Base-by-base conservation (phyloP, 2,888 invertebrate genomes). In the Thymelicus lineola region DNA sequence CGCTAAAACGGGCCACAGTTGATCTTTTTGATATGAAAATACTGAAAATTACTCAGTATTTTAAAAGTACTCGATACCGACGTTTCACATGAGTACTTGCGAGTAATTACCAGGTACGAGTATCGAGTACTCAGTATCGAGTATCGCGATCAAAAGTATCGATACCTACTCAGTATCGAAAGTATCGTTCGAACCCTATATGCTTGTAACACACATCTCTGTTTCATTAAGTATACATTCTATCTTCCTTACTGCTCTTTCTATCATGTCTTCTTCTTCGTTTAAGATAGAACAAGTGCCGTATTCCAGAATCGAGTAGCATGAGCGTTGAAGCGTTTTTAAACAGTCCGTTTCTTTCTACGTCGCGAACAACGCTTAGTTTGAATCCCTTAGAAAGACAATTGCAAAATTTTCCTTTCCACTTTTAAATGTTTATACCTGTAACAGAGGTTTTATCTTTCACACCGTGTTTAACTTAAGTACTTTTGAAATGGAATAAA, bases 321-420 rank as follows among this genome's bases (percentile, higher is more conserved):
- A 73, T 73, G 71, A 71, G 71, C 71, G 71, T 66, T 73, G 71
- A 69, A 71, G 71, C 70, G 66, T 66, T 73, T 73, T 71, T 70
- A 73, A 73, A 71, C 71, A 73, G 53, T 63, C 73, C 69, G 73
- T 73, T 70, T 67, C 70, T 70, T 72, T 70, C 65, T 70, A 45
- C 64, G 65, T 61, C 55, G 70, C 55, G 61, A 65, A 70, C 70
- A 66, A 42, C 60, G 70, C 55, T 66, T 61, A 70, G 70, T 70
- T 70, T 70, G 65, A 70, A 70, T 70, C 59, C 65, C 60, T 70
- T 66, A 61, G 55, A 55, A 66, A 61, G 70, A 61, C 70, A 66
- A 61, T 61, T 70, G 70, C 59, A 70, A 64, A 63, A 70, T 70
- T 70, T 59, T 64, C 63, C 70, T 64, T 70, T 70, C 63, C 53